phyloP scores from a whole-genome alignment of 2,888 invertebrate genomes.

The Dryococelus australis region DNA sequence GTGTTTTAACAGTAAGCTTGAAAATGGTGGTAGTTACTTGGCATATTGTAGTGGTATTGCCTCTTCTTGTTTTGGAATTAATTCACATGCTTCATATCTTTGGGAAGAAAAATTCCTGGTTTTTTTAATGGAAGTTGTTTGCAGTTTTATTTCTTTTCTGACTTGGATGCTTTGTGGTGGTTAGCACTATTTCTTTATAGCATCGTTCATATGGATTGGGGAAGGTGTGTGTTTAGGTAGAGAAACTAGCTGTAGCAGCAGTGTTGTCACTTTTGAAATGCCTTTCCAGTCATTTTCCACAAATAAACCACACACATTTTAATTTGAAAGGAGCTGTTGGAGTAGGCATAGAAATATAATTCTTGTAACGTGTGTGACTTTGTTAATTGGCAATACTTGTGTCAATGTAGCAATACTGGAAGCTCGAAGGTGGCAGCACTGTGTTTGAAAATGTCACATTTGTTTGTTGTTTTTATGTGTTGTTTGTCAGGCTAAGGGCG shows the following conservation, averaged over 20 bases:
- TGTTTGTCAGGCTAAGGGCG: constrained; percentile 39
- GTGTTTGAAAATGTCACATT: constrained; percentile 5
- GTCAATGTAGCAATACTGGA: neutral
- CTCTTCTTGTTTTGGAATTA: neutral
- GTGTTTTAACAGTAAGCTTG: neutral
- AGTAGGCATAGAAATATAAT: no score
- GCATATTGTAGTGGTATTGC: constrained; percentile 16
- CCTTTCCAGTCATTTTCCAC: neutral
- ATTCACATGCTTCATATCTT: neutral
- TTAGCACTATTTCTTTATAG: constrained; percentile 33
- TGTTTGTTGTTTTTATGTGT: constrained; percentile 13
- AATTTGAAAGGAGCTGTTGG: no score
- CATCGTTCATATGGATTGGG: constrained; percentile 17
- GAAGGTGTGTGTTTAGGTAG: neutral
- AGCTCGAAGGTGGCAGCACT: neutral
- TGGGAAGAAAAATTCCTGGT: neutral
- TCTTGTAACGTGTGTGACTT: no score
- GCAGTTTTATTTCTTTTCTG: constrained; percentile 31
- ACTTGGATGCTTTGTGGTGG: constrained; percentile 29
- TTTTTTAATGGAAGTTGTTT: neutral
- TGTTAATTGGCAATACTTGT: no score
- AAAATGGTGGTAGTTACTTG: constrained; percentile 1
- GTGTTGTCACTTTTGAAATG: neutral
- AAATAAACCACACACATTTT: no score
- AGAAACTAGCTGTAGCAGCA: neutral